Evolutionary conservation across 2,888 invertebrate genomes (phyloP).

Genomic region (Pseudoips prasinana): DNA sequence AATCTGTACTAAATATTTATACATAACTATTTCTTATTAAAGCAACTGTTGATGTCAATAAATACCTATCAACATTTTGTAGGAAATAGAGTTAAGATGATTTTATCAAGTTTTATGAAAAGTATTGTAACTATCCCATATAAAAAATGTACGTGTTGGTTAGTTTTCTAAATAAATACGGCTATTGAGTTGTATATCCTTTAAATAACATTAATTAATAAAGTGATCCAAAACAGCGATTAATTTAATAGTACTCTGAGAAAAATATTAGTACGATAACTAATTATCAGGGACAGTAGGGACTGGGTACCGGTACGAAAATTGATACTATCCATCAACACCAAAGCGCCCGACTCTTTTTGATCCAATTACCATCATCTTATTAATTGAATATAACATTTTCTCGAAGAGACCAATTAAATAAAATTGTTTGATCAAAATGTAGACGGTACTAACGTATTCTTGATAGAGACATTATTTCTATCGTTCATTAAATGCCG

Average conservation of each 20-base stretch:
- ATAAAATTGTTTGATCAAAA: conserved; percentile 62
- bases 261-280: conserved; percentile 37
- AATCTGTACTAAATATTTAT: too few species aligned
- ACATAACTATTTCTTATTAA: too few species aligned
- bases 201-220: conserved; percentile 36
- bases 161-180: too few species aligned
- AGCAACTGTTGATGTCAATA: too few species aligned
- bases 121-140: too few species aligned
- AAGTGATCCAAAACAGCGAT: conserved; percentile 22
- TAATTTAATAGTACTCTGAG: conserved; percentile 24
- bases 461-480: conserved; percentile 54
- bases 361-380: conserved; percentile 58
- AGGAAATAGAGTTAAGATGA: too few species aligned
- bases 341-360: conserved; percentile 45
- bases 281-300: conserved; percentile 33
- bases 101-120: too few species aligned
- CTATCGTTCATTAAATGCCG: conserved; percentile 54
- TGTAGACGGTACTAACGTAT: conserved; percentile 59
- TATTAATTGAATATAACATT: conserved; percentile 68
- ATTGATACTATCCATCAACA: conserved; percentile 55
- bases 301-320: conserved; percentile 42
- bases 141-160: too few species aligned
- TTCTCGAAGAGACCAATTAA: conserved; percentile 58
- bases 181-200: too few species aligned
- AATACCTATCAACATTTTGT: too few species aligned